Evolutionary conservation across 1,140 invertebrate genomes (phyloP).

Genomic region (Muscidifurax raptorellus): DNA sequence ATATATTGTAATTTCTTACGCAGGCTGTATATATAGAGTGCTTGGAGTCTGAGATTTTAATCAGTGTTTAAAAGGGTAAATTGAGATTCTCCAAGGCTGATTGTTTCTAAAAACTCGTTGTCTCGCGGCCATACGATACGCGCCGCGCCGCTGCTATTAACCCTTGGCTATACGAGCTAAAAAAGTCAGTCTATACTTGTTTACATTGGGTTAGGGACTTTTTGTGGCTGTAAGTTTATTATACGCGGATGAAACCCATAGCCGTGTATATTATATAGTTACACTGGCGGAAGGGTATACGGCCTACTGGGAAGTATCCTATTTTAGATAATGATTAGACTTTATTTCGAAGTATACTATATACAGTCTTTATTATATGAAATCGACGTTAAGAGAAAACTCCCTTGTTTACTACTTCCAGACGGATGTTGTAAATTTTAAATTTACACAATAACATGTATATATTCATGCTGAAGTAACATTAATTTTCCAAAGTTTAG

Average conservation of each 20-base stretch:
- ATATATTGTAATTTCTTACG: constrained; percentile 37
- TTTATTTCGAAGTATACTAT: not conserved
- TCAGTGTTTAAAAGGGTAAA: constrained; percentile 53
- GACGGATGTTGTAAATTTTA: not conserved
- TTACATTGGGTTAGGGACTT: not conserved
- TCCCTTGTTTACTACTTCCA: no score
- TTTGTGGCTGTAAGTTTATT: constrained; percentile 51
- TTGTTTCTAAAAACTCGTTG: constrained; percentile 46
- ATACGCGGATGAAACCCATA: no score
- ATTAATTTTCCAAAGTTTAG: no score
- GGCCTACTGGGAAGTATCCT: not conserved
- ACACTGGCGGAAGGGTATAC: no score
- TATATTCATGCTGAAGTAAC: no score
- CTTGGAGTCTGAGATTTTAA: constrained; percentile 50
- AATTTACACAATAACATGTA: no score
- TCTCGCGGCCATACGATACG: not conserved
- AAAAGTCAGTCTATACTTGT: not conserved
- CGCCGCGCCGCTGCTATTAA: no score
- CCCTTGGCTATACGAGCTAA: not conserved
- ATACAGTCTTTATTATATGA: no score
- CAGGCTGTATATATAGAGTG: not conserved
- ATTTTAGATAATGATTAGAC: not conserved
- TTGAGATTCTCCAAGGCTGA: constrained; percentile 57
- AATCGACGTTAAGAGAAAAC: no score
- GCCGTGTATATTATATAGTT: no score